Base-by-base conservation (phyloP, 2,113 vertebrate genomes). In the Oreochromis niloticus region DNA sequence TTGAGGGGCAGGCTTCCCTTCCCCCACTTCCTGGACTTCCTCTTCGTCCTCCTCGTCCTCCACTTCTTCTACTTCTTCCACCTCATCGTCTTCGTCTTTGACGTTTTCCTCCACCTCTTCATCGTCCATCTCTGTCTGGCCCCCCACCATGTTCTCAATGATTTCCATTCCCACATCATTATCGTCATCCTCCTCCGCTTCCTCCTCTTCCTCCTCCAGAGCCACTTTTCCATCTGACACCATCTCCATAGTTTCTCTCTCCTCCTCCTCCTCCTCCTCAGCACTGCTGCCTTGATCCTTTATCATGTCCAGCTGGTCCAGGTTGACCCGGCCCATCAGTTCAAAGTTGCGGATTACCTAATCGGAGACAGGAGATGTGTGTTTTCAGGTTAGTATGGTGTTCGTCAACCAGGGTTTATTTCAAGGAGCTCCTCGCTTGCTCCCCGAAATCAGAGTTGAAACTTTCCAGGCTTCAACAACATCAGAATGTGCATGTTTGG, bases 281-380 rank as follows among this genome's bases (percentile, higher is more conserved):
- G 97, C 97, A 85, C 97, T 97, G 95, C 97, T 98, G 80, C 93
- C 96, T 91, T 97, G 98, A 30, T 97, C 98, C 92, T 99, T 98
- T 93, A 98, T 96, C 95, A 97, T 97, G 88, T 99, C 98, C 95
- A 99, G 92, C 96, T 98, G 98, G 94, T 99, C 99, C 95, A 99
- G 97, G 95, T 98, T 98, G 91, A 99, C 98, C 11, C 97, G 96
- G 81, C 98, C 99, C 95, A 99, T 98, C 94, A 99, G 96, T 95
- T 99, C 99, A 94, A 99, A 99, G 96, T 99, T 99, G 34, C 98
- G 98, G 94, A 97, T 97, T 83, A 99, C 99, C 99, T 99, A 95
- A 90, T 73, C 3, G 81, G 16, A 84, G 84, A 85, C 80, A 85
- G 24, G 13, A 84, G 4, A 56, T 27, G 1, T 4, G n/a, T 13